These are phyloP conservation scores for Chymomyza costata DNA, from an alignment of 1,140 invertebrate genomes.

Conservation along the genomic window DNA sequence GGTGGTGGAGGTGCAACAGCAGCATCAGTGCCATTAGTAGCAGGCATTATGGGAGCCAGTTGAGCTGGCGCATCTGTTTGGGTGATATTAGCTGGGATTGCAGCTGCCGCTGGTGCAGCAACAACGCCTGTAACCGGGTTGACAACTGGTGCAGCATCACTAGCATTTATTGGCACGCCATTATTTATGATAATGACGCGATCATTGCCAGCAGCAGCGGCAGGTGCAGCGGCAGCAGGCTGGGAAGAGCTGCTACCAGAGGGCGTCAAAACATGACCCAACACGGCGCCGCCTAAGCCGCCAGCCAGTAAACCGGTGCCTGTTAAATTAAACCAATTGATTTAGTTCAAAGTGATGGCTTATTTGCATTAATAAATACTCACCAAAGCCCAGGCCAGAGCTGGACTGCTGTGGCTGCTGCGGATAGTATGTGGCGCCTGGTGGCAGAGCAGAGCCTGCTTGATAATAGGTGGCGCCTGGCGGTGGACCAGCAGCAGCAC, in stretches of 20 bases:
- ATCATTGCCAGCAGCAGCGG: conserved; percentile 47
- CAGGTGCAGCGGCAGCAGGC: conserved; percentile 35
- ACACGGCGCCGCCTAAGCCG: conserved; percentile 58
- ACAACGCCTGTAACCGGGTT: too few species aligned
- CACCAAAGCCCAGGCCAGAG: conserved; percentile 67
- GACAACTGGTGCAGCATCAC: conserved; percentile 60
- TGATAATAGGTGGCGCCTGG: conserved; percentile 66
- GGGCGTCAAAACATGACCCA: conserved; percentile 63
- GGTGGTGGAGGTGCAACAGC: conserved; percentile 26
- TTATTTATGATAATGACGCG: conserved; percentile 73
- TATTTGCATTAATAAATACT: conserved; percentile 11
- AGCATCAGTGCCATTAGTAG: conserved; percentile 31
- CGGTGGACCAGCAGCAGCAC: conserved; percentile 40
- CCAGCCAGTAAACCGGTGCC: conserved; percentile 64
- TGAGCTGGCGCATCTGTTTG: conserved; percentile 24
- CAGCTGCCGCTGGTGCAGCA: conserved; percentile 46
- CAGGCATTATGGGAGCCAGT: conserved; percentile 57
- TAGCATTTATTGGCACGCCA: conserved; percentile 57
- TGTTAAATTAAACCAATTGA: conserved; percentile 14
- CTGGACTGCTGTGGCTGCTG: conserved; percentile 60
- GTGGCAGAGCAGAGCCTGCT: conserved; percentile 53
- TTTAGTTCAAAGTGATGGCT: conserved; percentile 5
- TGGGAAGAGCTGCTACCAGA: conserved; percentile 37
- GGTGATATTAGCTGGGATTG: conserved; percentile 28
- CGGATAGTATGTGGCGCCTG: conserved; percentile 58